A percentile compares a stretch with the other conserved stretches of the same genome.
Conservation (phyloP, 2,797 vertebrate species). For the Hemitrygon akajei region DNA sequence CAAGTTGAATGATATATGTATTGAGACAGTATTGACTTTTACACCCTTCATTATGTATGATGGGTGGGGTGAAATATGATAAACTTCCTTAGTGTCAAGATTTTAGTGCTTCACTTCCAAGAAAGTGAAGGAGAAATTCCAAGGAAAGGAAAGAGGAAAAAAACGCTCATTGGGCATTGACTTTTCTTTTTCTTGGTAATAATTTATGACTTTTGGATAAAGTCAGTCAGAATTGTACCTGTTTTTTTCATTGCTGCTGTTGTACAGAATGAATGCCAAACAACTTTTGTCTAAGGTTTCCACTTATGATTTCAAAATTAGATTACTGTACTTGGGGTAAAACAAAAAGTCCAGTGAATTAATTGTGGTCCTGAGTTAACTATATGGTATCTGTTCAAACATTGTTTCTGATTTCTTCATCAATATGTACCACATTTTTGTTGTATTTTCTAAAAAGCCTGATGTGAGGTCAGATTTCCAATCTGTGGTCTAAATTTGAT, state of each 20-base stretch:
- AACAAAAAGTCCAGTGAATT: too few species aligned
- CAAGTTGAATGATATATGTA: too few species aligned
- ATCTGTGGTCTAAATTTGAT: background rate
- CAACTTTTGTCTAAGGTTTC: background rate
- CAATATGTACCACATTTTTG: background rate
- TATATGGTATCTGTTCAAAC: background rate
- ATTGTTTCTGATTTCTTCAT: background rate
- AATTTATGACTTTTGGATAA: background rate
- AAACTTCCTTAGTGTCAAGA: background rate
- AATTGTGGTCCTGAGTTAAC: background rate
- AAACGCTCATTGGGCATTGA: background rate
- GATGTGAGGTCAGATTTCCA: background rate
- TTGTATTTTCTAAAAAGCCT: background rate
- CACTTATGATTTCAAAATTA: background rate
- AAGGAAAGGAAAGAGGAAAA: background rate
- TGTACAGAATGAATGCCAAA: background rate
- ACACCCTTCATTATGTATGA: too few species aligned
- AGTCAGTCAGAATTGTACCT: background rate
- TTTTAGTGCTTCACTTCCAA: background rate
- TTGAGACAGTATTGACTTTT: too few species aligned
- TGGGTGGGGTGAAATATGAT: too few species aligned
- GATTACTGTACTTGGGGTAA: background rate
- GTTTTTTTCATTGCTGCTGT: background rate
- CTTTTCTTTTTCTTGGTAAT: background rate
- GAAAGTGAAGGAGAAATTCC: background rate